Conservation (phyloP, 2,888 invertebrate species). For the Ommatoiulus sabulosus region DNA sequence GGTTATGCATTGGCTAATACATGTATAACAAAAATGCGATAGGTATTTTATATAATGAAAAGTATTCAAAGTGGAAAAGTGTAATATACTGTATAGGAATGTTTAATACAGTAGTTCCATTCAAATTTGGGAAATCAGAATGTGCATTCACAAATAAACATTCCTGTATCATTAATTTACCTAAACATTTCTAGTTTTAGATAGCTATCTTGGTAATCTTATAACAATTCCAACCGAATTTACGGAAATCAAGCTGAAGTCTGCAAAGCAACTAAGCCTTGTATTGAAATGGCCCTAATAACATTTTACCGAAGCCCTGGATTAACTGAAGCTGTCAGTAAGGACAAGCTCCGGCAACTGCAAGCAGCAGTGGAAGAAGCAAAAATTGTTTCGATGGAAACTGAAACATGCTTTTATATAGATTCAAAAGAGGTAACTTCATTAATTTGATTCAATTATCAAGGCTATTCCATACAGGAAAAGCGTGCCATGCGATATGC, state of each 20-base stretch:
- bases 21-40: no score
- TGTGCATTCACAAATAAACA: no score
- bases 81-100: no score
- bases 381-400: constrained; percentile 67
- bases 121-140: no score
- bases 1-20: no score
- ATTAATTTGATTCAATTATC: neutral
- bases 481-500: neutral
- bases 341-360: constrained; percentile 47
- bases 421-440: constrained; percentile 69
- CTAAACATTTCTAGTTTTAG: neutral
- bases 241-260: neutral
- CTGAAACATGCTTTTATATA: constrained; percentile 86
- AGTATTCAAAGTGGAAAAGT: no score
- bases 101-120: no score
- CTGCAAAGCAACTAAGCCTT: neutral
- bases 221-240: neutral
- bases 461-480: no score
- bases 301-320: constrained; percentile 51
- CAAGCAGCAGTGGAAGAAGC: constrained; percentile 12
- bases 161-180: no score
- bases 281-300: neutral
- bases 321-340: constrained; percentile 25
- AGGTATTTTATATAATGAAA: no score
- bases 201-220: neutral